Evolutionary conservation across 2,888 invertebrate species (phyloP), one percentile per base, ranked within the genome.

Genomic region (Latrodectus elegans): DNA sequence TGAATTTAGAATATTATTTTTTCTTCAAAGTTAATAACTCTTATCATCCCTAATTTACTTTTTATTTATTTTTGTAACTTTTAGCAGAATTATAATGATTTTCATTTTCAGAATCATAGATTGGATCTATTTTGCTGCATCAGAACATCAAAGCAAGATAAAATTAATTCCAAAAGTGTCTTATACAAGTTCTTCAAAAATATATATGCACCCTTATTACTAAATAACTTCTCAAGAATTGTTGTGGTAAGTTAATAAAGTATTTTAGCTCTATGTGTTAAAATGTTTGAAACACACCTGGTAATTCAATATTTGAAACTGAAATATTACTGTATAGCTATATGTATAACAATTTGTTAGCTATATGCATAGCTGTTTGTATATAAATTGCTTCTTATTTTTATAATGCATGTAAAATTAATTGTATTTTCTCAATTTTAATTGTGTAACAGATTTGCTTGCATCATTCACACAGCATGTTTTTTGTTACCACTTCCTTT

Each of bases 131-230:
- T 95, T 89, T 98, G 97, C 92, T 98, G 96, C 92, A 91, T 97
- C 26, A 94, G 94, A 84, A 95, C 91, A 17, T 65, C 84, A 6
- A 90, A 90, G 64, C 89, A 90, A 75, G 89, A 90, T 38, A 84
- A 88, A 15, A 80, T 84, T 22, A 80, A 95, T 15, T 92, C 92
- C 26, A 93, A 93, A 77, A 93, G 93, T 10, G 94, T 96, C 15
- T 93, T 99, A n/a, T 97, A 96, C 93, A 95, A 95, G 91, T 94
- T 97, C 91, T 97, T 99, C 93, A 95, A 96, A 91, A 94, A 95
- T 82, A 94, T 95, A 65, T 99, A 98, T 93, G 96, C 96, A 75
- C 97, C 97, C 0, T 94, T 96, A 92, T 92, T 97, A 12, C 95
- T 97, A 95, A 95, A 95, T 91, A 95, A 95, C 89, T 94, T 89